Evolutionary conservation across 2,797 vertebrate genomes (phyloP), one percentile per base, ranked within the genome.

Genomic region (Eidolon dupreanum): DNA sequence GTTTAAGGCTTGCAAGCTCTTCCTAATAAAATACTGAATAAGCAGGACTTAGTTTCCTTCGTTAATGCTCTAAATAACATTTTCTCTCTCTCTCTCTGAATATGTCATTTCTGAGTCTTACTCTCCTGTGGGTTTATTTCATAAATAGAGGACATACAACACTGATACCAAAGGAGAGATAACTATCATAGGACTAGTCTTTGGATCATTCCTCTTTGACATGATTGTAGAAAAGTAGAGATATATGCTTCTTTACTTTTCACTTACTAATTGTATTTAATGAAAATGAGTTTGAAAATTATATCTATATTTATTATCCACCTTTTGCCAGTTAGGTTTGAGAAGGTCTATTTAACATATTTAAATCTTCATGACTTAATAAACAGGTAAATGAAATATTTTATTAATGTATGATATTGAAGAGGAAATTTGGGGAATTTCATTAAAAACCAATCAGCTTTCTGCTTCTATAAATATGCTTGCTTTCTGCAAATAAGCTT

Each of bases 11-110:
- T 95, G 53, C 24, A 59, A 38, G 31, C 46, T 70, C 79, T 93
- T 86, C 53, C 74, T 87, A 61, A 66, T 53, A 43, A 87, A 97
- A 96, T 31, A 28, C 55, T 51, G 65, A 65, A 51, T 53, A 94
- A 36, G 5, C 0, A 19, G 33, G 7, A 41, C 33, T 93, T 46
- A 46, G 55, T 95, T 63, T 33, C 4, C 6, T 16, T 10, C 8
- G 1, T 49, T 61, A 65, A 63, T 78, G 36, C 26, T 16, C 41
- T 46, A 26, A 7, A 51, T 28, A 82, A 7, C 4, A 51, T 66
- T 87, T 92, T 43, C 11, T 43, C 43, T 70, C 53, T 86, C 53
- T 86, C 53, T 9, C 36, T 75, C 75, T 90, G 83, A 84, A 51
- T 78, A 68, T 38, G 12, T 43, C 79, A 19, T 61, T 88, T 85